Conservation (phyloP, 2,888 invertebrate genomes). For the Strigamia crassipes region DNA sequence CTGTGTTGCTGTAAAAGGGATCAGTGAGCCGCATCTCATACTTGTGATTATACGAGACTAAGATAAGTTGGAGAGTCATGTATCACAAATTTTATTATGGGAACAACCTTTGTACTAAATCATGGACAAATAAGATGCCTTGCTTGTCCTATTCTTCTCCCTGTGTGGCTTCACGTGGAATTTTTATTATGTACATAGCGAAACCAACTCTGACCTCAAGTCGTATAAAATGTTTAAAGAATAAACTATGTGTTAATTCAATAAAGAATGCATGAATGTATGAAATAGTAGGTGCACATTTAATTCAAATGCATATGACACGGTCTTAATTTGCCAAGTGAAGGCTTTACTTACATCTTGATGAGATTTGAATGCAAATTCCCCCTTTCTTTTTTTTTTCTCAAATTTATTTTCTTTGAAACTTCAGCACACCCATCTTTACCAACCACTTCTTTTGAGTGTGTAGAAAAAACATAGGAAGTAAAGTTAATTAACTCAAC, state of each 20-base stretch:
- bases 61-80: conserved; percentile 28
- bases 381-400: not conserved
- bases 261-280: not conserved
- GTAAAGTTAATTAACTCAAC: conserved; percentile 14
- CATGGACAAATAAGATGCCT: conserved; percentile 24
- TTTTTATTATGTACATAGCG: conserved; percentile 6
- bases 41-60: conserved; percentile 19
- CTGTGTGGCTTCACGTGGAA: not conserved
- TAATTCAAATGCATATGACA: not conserved
- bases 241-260: conserved; percentile 1
- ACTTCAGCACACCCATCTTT: not conserved
- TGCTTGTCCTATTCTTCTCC: not conserved
- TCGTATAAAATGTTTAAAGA: not conserved
- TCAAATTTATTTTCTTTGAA: not conserved
- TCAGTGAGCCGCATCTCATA: conserved; percentile 6
- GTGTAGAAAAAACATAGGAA: conserved; percentile 11
- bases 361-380: conserved; percentile 29
- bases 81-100: conserved; percentile 29
- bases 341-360: not conserved
- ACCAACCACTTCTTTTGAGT: conserved; percentile 17
- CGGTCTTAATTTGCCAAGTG: not conserved
- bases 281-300: not conserved
- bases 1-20: conserved; percentile 1
- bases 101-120: conserved; percentile 24
- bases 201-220: not conserved